These are phyloP conservation scores for Bombus cullumanus DNA, from an alignment of 1,140 invertebrate genomes.

Conservation along the genomic window DNA sequence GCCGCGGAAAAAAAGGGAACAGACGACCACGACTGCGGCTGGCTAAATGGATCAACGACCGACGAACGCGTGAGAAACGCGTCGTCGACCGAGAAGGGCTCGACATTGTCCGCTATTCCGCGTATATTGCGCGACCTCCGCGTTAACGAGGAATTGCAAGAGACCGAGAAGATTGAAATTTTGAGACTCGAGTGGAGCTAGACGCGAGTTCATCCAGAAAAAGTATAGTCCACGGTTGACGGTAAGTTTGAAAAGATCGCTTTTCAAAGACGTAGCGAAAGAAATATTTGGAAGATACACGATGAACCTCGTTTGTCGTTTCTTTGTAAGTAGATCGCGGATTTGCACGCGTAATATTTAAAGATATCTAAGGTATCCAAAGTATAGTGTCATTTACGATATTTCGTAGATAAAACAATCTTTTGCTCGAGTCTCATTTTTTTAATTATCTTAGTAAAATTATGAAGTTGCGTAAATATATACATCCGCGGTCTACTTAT, in stretches of 20 bases:
- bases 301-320: not conserved
- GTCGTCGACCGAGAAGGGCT: not conserved
- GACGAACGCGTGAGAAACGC: constrained; percentile 28
- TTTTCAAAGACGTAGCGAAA: not conserved
- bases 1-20: constrained; percentile 2
- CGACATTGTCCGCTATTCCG: not conserved
- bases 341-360: no score
- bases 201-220: not conserved
- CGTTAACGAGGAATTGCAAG: not conserved
- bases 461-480: no score
- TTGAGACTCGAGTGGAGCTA: not conserved
- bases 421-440: no score
- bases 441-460: no score
- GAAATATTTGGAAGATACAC: not conserved
- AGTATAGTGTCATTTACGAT: no score
- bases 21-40: constrained; percentile 9
- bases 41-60: constrained; percentile 47
- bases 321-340: no score
- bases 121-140: not conserved
- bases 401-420: no score
- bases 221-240: no score
- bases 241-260: no score
- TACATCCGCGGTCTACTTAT: no score
- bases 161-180: not conserved
- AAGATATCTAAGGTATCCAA: no score